These are phyloP conservation scores for Tenthredo amoena DNA, from an alignment of 2,888 invertebrate genomes.

Conservation along the genomic window DNA sequence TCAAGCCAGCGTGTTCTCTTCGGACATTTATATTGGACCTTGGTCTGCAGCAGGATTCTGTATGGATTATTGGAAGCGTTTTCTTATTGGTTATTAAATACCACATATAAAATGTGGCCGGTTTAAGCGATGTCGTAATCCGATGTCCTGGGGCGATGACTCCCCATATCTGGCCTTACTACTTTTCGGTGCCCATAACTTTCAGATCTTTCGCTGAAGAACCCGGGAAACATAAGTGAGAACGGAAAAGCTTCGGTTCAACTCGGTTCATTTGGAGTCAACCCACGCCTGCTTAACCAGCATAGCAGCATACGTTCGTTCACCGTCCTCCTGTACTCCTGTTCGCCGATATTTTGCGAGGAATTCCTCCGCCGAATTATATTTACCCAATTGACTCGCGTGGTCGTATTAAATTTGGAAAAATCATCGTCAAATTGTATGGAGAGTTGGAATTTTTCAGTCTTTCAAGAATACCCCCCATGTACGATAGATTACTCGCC, in stretches of 20 bases:
- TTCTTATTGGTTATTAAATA: slow-evolving; percentile 10
- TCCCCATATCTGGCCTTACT: slow-evolving; percentile 10
- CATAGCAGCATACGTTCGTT: not conserved
- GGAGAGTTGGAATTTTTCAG: not conserved
- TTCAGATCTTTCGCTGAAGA: slow-evolving; percentile 36
- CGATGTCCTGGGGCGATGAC: slow-evolving; percentile 29
- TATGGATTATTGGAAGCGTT: slow-evolving; percentile 6
- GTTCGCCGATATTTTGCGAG: slow-evolving; percentile 19
- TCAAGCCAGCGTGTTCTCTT: not conserved
- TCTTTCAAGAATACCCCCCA: not conserved
- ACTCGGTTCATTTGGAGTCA: not conserved
- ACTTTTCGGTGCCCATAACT: slow-evolving; percentile 41
- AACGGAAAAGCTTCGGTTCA: slow-evolving; percentile 11
- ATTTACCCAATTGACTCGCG: not conserved
- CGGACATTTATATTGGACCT: not conserved
- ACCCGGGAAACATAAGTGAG: slow-evolving; percentile 42
- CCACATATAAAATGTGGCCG: not conserved
- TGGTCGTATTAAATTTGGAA: not conserved
- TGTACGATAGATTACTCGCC: not conserved
- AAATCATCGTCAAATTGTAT: not conserved
- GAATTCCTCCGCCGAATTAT: slow-evolving; percentile 38
- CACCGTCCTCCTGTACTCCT: slow-evolving; percentile 31
- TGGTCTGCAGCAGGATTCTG: not conserved
- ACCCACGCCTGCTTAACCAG: not conserved
- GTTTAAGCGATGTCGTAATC: not conserved